Evolutionary conservation across 2,888 invertebrate species (phyloP).

Genomic region (Lymantria dispar): DNA sequence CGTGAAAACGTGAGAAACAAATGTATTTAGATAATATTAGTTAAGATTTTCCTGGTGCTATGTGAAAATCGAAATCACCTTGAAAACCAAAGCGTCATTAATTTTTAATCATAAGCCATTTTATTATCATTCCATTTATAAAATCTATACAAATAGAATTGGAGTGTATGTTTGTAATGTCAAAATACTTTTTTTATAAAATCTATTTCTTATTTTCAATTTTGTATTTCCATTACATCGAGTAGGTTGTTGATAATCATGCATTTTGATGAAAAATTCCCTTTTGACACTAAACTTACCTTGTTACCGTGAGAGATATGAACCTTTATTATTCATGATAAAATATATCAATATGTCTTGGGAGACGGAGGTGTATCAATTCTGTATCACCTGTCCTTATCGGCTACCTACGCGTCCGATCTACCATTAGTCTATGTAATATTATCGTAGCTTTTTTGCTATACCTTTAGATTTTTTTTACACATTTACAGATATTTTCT

Average conservation of each 20-base stretch:
- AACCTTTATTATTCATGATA: slow-evolving; percentile 41
- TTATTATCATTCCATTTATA: too few relatives aligned
- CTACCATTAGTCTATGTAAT: slow-evolving; percentile 33
- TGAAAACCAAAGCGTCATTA: too few relatives aligned
- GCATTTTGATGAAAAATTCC: slow-evolving; percentile 31
- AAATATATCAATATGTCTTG: slow-evolving; percentile 40
- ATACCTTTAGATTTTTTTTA: not conserved
- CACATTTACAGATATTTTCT: too few relatives aligned
- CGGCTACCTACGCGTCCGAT: slow-evolving; percentile 16
- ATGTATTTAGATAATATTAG: too few relatives aligned
- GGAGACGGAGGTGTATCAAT: slow-evolving; percentile 39
- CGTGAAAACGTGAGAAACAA: too few relatives aligned
- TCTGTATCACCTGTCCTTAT: slow-evolving; percentile 40
- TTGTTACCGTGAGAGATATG: slow-evolving; percentile 21
- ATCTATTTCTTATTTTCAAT: not conserved
- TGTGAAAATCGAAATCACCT: too few relatives aligned
- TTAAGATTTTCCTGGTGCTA: too few relatives aligned
- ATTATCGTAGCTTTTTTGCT: not conserved
- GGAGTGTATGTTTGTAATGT: too few relatives aligned
- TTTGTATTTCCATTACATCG: not conserved
- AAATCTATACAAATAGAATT: too few relatives aligned
- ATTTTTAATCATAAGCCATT: too few relatives aligned
- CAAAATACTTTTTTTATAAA: too few relatives aligned
- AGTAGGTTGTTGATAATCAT: slow-evolving; percentile 14
- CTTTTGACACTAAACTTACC: slow-evolving; percentile 8